Base-by-base conservation (phyloP, 2,113 vertebrate genomes). In the Vidua chalybeata region DNA sequence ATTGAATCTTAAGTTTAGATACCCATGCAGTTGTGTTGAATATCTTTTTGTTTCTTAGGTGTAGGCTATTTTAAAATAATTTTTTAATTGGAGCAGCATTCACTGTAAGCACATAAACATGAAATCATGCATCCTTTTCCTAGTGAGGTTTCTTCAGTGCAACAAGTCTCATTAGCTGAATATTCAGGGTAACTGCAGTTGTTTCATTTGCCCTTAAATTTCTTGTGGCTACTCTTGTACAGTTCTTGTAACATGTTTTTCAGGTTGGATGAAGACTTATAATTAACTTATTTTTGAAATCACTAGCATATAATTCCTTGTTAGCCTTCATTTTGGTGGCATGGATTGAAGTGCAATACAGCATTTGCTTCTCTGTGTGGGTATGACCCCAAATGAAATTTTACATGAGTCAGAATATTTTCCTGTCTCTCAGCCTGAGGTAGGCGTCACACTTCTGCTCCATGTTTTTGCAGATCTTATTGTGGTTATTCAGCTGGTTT, bases 271-370 rank as follows among this genome's bases (percentile, higher is more conserved):
- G 59, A 43, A 90, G 67, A n/a, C 55, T 80, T 86, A 19, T 49
- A 93, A 83, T 96, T 92, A 89, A 35, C 13, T 41, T 35, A 7
- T 62, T 83, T 93, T 46, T 83, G 28, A 85, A 66, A 83, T 77
- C 54, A 20, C 37, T 28, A 9, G 64, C 11, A 2, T 90, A 0
- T 77, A 80, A 67, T 63, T 74, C 39, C 7, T 17, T 13, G 26
- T 11, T 62, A 23, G 54, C 83, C 46, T 84, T 67, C 4, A 0
- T 59, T 85, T 35, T 69, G 58, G 35, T 61, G 58, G 27, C 39
- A 7, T 3, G 48, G 74, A 33, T 79, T 0, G 4, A 73, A 76
- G 30, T 15, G n/a, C 63, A 62, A 1, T 43, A 2, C 24, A 9
- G 18, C 0, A 0, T 49, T 1, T 68, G 30, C 71, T 39, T 39